These are phyloP conservation scores for Sinocyclocheilus anophthalmus DNA, from an alignment of 2,113 vertebrate genomes.

Conservation along the genomic window DNA sequence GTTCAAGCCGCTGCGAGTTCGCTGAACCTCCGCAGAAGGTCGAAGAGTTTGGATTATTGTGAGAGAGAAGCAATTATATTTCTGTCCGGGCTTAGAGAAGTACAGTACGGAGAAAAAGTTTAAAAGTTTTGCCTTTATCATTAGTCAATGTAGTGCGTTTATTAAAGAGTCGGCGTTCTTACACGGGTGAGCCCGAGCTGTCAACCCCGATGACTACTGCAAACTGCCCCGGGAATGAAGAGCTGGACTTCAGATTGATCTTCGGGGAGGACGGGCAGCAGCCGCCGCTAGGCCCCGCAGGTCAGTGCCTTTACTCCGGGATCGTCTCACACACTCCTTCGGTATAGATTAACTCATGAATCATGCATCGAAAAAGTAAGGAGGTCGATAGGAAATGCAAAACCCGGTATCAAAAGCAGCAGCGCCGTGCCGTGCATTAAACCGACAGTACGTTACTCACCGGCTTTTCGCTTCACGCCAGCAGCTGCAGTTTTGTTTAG, in stretches of 20 bases:
- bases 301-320: slow-evolving; percentile 66
- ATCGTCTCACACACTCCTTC: background rate
- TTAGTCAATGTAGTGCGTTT: slow-evolving; percentile 72
- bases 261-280: slow-evolving; percentile 93
- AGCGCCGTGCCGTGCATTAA: background rate
- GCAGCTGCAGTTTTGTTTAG: background rate
- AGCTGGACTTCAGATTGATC: slow-evolving; percentile 97
- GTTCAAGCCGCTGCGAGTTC: slow-evolving; percentile 27
- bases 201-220: slow-evolving; percentile 93
- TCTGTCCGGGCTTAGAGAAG: slow-evolving; percentile 18
- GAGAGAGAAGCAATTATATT: slow-evolving; percentile 26
- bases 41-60: slow-evolving; percentile 57
- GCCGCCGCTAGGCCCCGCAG: slow-evolving; percentile 85
- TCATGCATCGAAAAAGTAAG: slow-evolving; percentile 13
- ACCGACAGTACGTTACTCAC: background rate
- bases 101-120: slow-evolving; percentile 9
- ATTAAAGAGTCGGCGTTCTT: slow-evolving; percentile 68
- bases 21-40: slow-evolving; percentile 40
- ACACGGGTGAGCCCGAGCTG: slow-evolving; percentile 75
- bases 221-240: slow-evolving; percentile 92
- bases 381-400: background rate
- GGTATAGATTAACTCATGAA: slow-evolving; percentile 29
- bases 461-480: background rate
- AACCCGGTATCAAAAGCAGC: background rate
- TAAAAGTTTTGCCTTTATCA: slow-evolving; percentile 43